phyloP scores from a whole-genome alignment of 2,888 invertebrate genomes.

The Atethmia centrago region DNA sequence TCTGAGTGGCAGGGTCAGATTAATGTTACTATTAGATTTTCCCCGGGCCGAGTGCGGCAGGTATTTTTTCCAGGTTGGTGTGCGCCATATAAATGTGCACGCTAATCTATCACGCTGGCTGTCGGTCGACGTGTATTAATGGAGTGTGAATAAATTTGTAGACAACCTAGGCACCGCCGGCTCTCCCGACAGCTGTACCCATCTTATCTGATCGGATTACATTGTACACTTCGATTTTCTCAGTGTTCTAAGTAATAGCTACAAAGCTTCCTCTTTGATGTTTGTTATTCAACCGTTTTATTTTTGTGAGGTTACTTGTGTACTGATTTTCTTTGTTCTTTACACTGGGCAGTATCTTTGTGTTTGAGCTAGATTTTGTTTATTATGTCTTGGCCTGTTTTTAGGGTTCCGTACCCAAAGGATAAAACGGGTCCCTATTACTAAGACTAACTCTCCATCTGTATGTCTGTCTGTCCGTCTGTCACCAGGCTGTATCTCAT shows the following conservation, averaged over 20 bases:
- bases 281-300: slow-evolving; percentile 52
- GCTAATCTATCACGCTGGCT: slow-evolving; percentile 81
- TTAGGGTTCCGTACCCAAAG: no score
- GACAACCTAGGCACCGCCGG: slow-evolving; percentile 65
- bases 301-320: slow-evolving; percentile 34
- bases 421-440: no score
- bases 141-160: slow-evolving; percentile 84
- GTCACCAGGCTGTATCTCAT: no score
- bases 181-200: slow-evolving; percentile 57
- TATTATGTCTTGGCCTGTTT: slow-evolving; percentile 17
- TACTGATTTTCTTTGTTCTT: slow-evolving; percentile 49
- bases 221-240: slow-evolving; percentile 58
- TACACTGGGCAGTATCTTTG: slow-evolving; percentile 14
- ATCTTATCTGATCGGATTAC: slow-evolving; percentile 60
- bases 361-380: slow-evolving; percentile 29
- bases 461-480: no score
- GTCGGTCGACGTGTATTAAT: slow-evolving; percentile 83
- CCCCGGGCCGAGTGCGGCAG: slow-evolving; percentile 38
- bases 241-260: slow-evolving; percentile 61
- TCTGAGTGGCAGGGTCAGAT: slow-evolving; percentile 58
- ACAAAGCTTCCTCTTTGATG: slow-evolving; percentile 48
- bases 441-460: no score
- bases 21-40: slow-evolving; percentile 59
- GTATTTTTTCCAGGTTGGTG: slow-evolving; percentile 72
- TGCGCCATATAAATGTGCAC: slow-evolving; percentile 74